Evolutionary conservation across 2,113 vertebrate species (phyloP).

Genomic region (Tor tambroides): DNA sequence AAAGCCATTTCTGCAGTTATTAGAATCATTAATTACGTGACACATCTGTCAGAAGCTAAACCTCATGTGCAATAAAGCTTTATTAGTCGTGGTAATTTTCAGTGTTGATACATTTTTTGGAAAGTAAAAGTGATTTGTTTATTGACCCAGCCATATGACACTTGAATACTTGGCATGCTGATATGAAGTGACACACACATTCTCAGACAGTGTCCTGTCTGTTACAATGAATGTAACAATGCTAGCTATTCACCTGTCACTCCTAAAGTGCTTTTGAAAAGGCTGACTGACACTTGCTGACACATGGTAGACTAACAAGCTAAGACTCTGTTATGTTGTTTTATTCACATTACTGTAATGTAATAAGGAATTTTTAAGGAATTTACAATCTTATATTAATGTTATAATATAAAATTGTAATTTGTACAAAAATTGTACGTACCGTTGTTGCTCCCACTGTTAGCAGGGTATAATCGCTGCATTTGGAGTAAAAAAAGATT

Average conservation of each 20-base stretch:
- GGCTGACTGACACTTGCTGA: constrained; percentile 8
- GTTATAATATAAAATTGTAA: not conserved
- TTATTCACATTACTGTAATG: not conserved
- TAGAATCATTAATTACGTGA: not conserved
- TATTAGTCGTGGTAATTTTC: constrained; percentile 22
- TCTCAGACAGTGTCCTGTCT: not conserved
- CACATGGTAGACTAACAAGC: not conserved
- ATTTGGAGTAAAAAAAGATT: no score
- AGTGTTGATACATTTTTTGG: constrained; percentile 22
- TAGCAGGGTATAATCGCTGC: no score
- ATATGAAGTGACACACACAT: not conserved
- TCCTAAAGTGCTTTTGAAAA: constrained; percentile 7
- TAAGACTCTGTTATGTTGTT: not conserved
- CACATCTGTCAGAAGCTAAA: not conserved
- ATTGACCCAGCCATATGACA: not conserved
- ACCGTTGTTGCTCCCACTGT: no score
- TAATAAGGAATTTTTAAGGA: not conserved
- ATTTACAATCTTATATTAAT: not conserved
- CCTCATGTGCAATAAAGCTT: not conserved
- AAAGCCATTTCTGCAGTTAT: not conserved
- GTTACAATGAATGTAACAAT: constrained; percentile 13
- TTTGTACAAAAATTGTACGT: no score
- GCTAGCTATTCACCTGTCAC: not conserved
- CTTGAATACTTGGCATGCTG: constrained; percentile 5
- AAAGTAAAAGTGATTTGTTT: constrained; percentile 38